These are phyloP conservation scores for Conops quadrifasciatus DNA, from an alignment of 2,888 invertebrate genomes.

Conservation along the genomic window DNA sequence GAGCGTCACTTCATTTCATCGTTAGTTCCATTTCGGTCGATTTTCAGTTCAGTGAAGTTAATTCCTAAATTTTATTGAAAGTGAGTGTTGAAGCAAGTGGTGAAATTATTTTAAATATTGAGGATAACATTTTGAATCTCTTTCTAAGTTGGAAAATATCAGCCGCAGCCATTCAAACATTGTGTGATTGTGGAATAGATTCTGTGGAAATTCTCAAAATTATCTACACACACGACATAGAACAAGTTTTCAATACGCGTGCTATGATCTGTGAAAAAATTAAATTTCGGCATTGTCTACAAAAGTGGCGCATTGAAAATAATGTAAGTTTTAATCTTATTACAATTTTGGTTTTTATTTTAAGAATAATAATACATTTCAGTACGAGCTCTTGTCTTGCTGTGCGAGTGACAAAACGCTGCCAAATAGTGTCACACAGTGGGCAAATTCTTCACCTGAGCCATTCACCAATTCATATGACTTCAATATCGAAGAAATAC, in stretches of 20 bases:
- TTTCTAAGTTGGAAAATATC: background rate
- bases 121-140: background rate
- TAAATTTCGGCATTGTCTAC: constrained; percentile 1
- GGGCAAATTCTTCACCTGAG: no score
- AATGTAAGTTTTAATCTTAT: constrained; percentile 1
- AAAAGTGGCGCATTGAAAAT: constrained; percentile 15
- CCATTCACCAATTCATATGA: no score
- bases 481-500: constrained; percentile 22
- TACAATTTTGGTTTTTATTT: background rate
- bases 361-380: background rate
- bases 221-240: constrained; percentile 4
- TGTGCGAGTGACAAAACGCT: constrained; percentile 23
- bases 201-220: background rate
- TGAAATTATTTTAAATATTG: background rate
- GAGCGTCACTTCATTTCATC: constrained; percentile 10
- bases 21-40: no score
- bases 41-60: no score
- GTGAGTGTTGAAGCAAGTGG: background rate
- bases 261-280: constrained; percentile 6
- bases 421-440: constrained; percentile 13
- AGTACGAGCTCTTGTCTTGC: constrained; percentile 14
- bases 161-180: background rate
- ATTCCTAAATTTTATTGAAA: no score
- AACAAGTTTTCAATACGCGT: background rate
- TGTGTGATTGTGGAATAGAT: background rate